Evolutionary conservation across 2,888 invertebrate species (phyloP), one percentile per base, ranked within the genome.

Genomic region (Catocala nupta): DNA sequence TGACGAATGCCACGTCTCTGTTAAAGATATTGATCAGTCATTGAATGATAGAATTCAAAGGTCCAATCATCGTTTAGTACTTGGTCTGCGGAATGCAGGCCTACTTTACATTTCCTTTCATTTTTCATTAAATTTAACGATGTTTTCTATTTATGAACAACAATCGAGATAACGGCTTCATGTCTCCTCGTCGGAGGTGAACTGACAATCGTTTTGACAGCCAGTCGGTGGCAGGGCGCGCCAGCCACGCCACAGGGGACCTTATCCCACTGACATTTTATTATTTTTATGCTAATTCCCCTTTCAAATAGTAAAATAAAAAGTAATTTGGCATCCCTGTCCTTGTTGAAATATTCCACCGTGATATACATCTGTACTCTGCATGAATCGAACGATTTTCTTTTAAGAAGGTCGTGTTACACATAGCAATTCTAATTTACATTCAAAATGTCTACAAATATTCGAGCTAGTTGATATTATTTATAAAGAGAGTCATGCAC

Each of bases 261-360:
- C 79, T 75, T 80, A 79, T 84, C 81, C 81, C 80, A 79, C 82
- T 85, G 88, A 87, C 87, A 81, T 87, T 90, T 88, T 91, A 91
- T 90, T 90, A 91, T 91, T 91, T 91, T 90, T 90, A 91, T 91
- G 91, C 84, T 90, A 91, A 91, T 91, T 84, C 75, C 61, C 73
- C 76, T 80, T 81, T 84, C 78, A 76, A 82, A 76, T 78, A 82
- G 77, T 84, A 77, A 82, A 85, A 84, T 81, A 82, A 82, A 85
- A 87, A 83, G 77, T 83, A 80, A 86, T 86, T 84, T 81, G 76
- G 72, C 74, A 78, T 82, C 75, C 77, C 75, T 68, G 64, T 71
- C 56, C 63, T 64, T 73, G 63, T 68, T 68, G 48, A 70, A 65
- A 71, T 72, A 70, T 73, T 73, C 49, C 39, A 52, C 55, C 39